Evolutionary conservation across 92 coral and sea anemone genomes (phyloP).

Genomic region (Montipora capitata): DNA sequence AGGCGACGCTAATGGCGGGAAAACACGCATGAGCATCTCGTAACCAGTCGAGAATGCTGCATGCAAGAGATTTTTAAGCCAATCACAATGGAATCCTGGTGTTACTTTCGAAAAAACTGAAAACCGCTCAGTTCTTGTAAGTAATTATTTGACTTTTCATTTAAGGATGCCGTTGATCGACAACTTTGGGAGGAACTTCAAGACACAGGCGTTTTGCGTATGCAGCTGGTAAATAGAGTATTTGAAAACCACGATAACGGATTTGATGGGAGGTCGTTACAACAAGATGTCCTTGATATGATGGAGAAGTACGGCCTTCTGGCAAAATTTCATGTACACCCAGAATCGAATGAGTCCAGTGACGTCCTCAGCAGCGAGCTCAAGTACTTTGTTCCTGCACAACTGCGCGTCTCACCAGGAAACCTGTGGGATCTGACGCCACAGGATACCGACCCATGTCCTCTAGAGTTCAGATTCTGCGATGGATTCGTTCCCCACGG

Average conservation of each 20-base stretch:
- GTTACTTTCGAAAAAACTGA: too few relatives aligned
- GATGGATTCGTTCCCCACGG: conserved; percentile 75
- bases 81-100: too few relatives aligned
- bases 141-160: neutral
- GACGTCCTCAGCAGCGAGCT: neutral
- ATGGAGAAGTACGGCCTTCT: conserved; percentile 70
- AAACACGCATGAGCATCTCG: too few relatives aligned
- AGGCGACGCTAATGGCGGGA: too few relatives aligned
- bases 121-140: neutral
- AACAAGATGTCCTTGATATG: conserved; percentile 55
- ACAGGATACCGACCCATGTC: conserved; percentile 52
- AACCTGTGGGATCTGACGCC: conserved; percentile 30
- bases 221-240: conserved; percentile 39
- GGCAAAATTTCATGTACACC: conserved; percentile 32
- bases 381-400: conserved; percentile 68
- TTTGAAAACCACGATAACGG: conserved; percentile 19
- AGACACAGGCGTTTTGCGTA: conserved; percentile 51
- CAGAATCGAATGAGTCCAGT: neutral
- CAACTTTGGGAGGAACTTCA: conserved; percentile 59
- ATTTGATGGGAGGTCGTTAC: conserved; percentile 5
- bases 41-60: too few relatives aligned
- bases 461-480: conserved; percentile 38
- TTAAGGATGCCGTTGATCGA: conserved; percentile 54
- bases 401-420: conserved; percentile 38
- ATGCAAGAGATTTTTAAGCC: too few relatives aligned